Evolutionary conservation across 2,113 vertebrate species (phyloP).

Genomic region (Indicator indicator): DNA sequence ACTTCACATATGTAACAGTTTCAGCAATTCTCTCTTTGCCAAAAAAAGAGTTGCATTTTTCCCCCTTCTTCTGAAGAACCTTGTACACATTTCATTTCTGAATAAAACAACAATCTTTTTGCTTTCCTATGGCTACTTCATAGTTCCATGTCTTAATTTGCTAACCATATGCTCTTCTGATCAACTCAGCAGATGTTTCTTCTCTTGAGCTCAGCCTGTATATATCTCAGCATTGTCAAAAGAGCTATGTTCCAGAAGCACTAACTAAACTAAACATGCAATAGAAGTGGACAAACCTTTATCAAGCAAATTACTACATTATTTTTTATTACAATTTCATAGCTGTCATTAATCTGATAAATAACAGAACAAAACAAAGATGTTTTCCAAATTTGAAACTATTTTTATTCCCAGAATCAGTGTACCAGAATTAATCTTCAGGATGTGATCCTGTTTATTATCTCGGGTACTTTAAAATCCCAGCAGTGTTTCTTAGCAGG

Average conservation of each 20-base stretch:
- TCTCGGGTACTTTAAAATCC: background rate
- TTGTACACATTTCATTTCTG: background rate
- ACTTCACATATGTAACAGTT: too few species aligned
- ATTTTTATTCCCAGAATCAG: background rate
- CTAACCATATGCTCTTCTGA: conserved; percentile 22
- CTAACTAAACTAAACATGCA: background rate
- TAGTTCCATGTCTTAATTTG: conserved; percentile 2
- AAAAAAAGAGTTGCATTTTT: background rate
- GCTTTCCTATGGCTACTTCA: background rate
- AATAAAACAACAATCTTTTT: background rate
- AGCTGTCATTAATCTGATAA: background rate
- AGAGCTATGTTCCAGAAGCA: background rate
- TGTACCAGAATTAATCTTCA: background rate
- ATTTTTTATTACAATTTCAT: background rate
- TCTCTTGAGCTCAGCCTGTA: background rate
- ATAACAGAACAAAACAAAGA: background rate
- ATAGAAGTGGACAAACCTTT: background rate
- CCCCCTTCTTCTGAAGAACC: background rate
- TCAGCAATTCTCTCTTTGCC: background rate
- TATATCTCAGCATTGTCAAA: background rate
- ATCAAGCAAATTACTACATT: background rate
- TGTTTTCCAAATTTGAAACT: background rate
- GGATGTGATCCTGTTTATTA: background rate
- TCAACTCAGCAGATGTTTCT: conserved; percentile 36
- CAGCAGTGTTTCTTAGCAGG: background rate